A percentile compares a stretch with the other conserved stretches of the same genome.
phyloP scores from a whole-genome alignment of 2,888 invertebrate species.

The Pyrochroa serraticornis region DNA sequence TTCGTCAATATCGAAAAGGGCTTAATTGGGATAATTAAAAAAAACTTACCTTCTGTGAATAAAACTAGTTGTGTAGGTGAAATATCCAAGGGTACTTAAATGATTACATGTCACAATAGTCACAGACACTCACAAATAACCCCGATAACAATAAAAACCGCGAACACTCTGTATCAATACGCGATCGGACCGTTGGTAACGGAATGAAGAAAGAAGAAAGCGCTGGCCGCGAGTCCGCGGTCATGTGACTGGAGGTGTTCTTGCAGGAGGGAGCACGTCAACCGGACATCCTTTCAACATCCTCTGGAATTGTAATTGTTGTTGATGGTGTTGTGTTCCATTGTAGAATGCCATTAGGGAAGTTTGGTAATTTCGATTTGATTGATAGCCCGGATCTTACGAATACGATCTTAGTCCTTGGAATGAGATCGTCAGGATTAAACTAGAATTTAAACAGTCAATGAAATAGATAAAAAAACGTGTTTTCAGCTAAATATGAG shows the following conservation, averaged over 20 bases:
- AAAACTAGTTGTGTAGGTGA: conserved; percentile 1
- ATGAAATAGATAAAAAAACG: too few species aligned
- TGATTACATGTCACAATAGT: conserved; percentile 33
- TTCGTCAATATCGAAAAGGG: background rate
- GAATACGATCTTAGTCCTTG: conserved; percentile 7
- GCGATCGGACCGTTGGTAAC: conserved; percentile 42
- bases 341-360: background rate
- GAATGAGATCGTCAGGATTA: background rate
- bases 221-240: conserved; percentile 42
- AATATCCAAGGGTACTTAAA: conserved; percentile 31
- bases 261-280: conserved; percentile 47
- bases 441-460: too few species aligned
- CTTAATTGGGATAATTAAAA: background rate
- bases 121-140: conserved; percentile 30
- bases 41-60: conserved; percentile 17
- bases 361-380: background rate
- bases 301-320: conserved; percentile 26
- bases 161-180: conserved; percentile 22
- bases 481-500: too few species aligned
- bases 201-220: conserved; percentile 52
- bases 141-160: conserved; percentile 7
- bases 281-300: conserved; percentile 49
- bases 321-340: too few species aligned
- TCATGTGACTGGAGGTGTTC: conserved; percentile 45
- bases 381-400: background rate